Evolutionary conservation across 2,113 vertebrate genomes (phyloP), one percentile per base, ranked within the genome.

Genomic region (Australoheros scitulus): DNA sequence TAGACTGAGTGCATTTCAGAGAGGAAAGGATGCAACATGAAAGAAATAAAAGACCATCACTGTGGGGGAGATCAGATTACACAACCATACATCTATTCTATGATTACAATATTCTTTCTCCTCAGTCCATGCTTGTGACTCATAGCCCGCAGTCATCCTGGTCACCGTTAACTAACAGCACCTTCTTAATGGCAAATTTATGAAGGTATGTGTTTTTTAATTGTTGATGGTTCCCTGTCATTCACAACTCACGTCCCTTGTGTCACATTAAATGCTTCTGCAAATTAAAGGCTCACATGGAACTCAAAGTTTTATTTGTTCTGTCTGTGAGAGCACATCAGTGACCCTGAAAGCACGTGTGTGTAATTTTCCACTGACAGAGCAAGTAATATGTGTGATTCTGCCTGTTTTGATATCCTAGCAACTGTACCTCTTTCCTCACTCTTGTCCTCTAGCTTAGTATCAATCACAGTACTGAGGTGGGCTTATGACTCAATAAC

Each of bases 201-300:
- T 85, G 64, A 59, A 56, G 50, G 59, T 77, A 57, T 83, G 70
- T 82, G 50, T 83, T 77, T 65, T 50, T 79, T 68, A 55, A 78
- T 79, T 11, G 88, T 88, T 90, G 90, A 92, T 91, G 82, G 76
- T 86, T 91, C 75, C 38, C 57, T 85, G 82, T 89, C 87, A 78
- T 85, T 92, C 88, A 85, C 77, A 79, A 20, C 79, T 84, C 87
- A 92, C 61, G 52, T 87, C 82, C 58, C 55, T 20, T 7, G 61
- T 83, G 79, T 60, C 81, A 76, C 76, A 38, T 86, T 20, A 89
- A 79, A 81, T 74, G 64, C 61, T 14, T 64, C 41, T 38, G 60
- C 81, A 89, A 88, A 93, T 91, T 85, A 85, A 89, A 83, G 87
- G 34, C 83, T 88, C 82, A 90, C 83, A 74, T 72, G 61, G 68